phyloP scores from a whole-genome alignment of 2,797 vertebrate species.

The Adelosebastes latens region DNA sequence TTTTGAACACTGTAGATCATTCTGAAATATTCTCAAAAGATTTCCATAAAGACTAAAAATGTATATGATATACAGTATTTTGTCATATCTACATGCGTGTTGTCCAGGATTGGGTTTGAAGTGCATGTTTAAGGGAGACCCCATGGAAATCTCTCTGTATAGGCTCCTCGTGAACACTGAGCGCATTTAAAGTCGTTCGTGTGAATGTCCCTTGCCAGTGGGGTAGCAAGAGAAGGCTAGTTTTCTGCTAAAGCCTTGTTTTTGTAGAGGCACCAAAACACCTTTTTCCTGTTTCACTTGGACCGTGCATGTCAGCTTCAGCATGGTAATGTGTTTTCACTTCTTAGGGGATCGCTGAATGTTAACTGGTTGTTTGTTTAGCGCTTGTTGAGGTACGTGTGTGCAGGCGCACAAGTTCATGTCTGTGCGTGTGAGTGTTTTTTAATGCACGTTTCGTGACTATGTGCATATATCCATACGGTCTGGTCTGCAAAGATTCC shows the following conservation, averaged over 20 bases:
- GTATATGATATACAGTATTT: constrained; percentile 17
- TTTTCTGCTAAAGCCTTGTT: constrained; percentile 86
- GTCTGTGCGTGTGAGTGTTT: constrained; percentile 36
- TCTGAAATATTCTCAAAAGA: neutral
- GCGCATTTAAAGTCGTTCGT: constrained; percentile 72
- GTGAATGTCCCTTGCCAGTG: constrained; percentile 79
- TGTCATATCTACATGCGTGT: constrained; percentile 35
- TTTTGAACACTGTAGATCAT: neutral
- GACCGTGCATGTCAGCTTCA: constrained; percentile 84
- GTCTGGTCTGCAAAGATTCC: constrained; percentile 50
- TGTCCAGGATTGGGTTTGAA: constrained; percentile 67
- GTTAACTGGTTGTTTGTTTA: constrained; percentile 79
- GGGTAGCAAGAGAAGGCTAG: constrained; percentile 85
- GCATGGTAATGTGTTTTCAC: constrained; percentile 93
- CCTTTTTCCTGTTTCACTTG: constrained; percentile 95
- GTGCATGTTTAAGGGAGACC: constrained; percentile 74
- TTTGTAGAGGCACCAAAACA: constrained; percentile 89
- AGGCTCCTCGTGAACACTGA: constrained; percentile 77
- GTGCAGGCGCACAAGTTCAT: constrained; percentile 46
- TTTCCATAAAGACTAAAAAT: constrained; percentile 15
- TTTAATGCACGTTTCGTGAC: constrained; percentile 37
- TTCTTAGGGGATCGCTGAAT: constrained; percentile 86
- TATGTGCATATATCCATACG: constrained; percentile 36
- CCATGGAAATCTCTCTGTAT: constrained; percentile 70
- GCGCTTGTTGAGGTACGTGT: constrained; percentile 67